Evolutionary conservation across 2,113 vertebrate species (phyloP).

Genomic region (Stegostoma tigrinum): DNA sequence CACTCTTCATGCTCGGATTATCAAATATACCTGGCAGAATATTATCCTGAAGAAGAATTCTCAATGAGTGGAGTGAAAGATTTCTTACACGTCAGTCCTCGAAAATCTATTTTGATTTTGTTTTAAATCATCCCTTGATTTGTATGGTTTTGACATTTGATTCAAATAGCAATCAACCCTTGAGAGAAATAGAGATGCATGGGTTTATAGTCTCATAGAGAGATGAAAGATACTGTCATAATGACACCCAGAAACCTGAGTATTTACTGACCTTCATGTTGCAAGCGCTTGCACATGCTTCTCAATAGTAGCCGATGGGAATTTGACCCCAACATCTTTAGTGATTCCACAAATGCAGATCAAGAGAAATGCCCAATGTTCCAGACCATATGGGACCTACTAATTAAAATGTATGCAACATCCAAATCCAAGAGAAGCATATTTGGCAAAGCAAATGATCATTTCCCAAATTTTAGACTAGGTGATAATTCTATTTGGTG

Average conservation of each 20-base stretch:
- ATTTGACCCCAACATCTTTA: background rate
- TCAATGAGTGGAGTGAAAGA: background rate
- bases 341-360: background rate
- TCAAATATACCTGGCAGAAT: background rate
- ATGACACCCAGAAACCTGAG: background rate
- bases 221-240: background rate
- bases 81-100: background rate
- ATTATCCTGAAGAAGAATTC: background rate
- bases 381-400: background rate
- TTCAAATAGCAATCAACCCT: background rate
- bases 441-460: conserved; percentile 7
- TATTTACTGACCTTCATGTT: background rate
- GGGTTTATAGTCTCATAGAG: background rate
- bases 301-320: background rate
- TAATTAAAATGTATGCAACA: background rate
- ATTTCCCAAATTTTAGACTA: conserved; percentile 7
- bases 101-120: background rate
- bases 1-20: background rate
- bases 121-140: background rate
- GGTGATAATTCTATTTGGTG: background rate
- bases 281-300: background rate
- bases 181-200: background rate
- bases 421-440: background rate
- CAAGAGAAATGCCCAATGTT: background rate
- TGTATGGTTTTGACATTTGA: background rate